phyloP scores from a whole-genome alignment of 2,797 vertebrate species.

The Mionectes olivaceus region DNA sequence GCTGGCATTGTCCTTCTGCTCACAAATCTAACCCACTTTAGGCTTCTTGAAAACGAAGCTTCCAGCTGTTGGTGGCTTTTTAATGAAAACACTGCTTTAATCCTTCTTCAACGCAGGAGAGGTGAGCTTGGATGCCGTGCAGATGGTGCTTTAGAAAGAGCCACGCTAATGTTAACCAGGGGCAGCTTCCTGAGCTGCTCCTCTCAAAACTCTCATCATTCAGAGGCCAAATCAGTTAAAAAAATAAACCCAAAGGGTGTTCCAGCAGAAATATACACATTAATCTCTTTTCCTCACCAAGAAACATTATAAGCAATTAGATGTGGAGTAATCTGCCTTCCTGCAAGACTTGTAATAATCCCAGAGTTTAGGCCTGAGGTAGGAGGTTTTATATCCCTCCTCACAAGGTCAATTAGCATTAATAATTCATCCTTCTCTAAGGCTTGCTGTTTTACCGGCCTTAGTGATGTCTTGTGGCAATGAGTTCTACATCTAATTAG shows the following conservation, averaged over 20 bases:
- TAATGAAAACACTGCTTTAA: neutral
- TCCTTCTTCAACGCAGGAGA: neutral
- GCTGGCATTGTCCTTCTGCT: neutral
- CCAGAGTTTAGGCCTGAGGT: slow-evolving; percentile 53
- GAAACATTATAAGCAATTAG: slow-evolving; percentile 39
- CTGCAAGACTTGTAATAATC: slow-evolving; percentile 29
- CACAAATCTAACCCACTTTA: neutral
- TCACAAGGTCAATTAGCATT: slow-evolving; percentile 59
- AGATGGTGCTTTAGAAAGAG: neutral
- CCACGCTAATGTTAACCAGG: neutral
- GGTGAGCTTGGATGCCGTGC: neutral
- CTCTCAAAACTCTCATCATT: neutral
- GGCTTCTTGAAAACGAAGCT: neutral
- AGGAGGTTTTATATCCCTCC: slow-evolving; percentile 15
- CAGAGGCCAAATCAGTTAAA: slow-evolving; percentile 22
- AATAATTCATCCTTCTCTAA: slow-evolving; percentile 54
- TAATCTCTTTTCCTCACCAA: slow-evolving; percentile 16
- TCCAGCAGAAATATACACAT: neutral
- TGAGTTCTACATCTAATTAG: slow-evolving; percentile 41
- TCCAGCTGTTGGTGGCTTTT: neutral
- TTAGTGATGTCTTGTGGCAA: slow-evolving; percentile 11
- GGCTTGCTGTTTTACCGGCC: slow-evolving; percentile 30
- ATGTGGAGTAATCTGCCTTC: slow-evolving; percentile 42
- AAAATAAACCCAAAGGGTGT: neutral
- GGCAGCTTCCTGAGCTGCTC: slow-evolving; percentile 14